Evolutionary conservation across 2,113 vertebrate species (phyloP).

Genomic region (Okapia johnstoni): DNA sequence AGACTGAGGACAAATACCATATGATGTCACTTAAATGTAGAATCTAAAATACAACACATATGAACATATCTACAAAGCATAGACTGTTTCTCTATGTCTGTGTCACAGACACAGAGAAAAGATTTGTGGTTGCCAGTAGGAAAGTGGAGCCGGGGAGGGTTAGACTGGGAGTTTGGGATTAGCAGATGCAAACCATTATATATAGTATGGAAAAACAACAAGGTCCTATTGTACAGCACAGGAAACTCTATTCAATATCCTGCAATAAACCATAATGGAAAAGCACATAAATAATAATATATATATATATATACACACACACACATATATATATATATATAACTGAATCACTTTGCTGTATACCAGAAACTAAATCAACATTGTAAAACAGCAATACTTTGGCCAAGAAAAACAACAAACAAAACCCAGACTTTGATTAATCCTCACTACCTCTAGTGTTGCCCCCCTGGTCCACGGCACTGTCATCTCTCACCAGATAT

Average conservation of each 20-base stretch:
- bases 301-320: background rate
- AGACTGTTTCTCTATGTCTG: background rate
- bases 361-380: background rate
- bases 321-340: background rate
- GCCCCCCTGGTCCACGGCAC: background rate
- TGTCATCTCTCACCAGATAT: rapidly evolving
- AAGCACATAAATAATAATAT: background rate
- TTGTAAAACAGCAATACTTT: background rate
- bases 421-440: background rate
- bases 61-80: background rate
- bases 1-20: background rate
- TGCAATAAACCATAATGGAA: background rate
- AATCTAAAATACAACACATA: background rate
- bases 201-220: background rate
- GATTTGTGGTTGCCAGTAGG: background rate
- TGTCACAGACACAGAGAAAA: background rate
- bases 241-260: background rate
- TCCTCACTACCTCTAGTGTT: background rate
- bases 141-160: background rate
- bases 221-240: background rate
- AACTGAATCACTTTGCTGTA: background rate
- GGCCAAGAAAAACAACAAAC: background rate
- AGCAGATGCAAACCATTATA: background rate
- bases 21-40: background rate
- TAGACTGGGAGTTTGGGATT: background rate